Conservation (phyloP, 2,113 vertebrate species). For the Lophotis ruficrista region DNA sequence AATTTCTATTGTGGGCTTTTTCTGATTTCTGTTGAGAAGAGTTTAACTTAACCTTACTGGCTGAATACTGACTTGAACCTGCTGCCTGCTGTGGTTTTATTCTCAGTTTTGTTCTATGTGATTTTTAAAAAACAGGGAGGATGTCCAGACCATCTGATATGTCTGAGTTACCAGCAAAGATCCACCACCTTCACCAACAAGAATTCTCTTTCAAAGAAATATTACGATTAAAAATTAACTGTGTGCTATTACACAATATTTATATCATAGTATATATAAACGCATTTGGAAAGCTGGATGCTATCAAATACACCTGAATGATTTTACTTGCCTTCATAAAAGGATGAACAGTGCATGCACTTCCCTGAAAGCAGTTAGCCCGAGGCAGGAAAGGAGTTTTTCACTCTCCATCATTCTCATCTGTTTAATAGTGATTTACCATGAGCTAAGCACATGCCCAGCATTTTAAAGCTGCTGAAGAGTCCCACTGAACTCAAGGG, state of each 20-base stretch:
- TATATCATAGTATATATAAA: background rate
- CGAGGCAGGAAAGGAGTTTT: conserved; percentile 26
- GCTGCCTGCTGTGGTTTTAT: background rate
- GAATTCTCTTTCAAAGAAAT: background rate
- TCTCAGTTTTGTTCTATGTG: background rate
- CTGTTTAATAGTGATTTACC: conserved; percentile 42
- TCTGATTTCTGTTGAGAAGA: background rate
- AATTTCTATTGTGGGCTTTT: background rate
- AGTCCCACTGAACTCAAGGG: background rate
- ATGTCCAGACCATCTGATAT: background rate
- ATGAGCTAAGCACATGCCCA: background rate
- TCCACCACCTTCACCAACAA: background rate
- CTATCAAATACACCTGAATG: conserved; percentile 22
- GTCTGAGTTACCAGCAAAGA: background rate
- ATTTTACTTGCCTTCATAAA: conserved; percentile 36
- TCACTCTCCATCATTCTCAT: background rate
- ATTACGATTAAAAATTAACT: background rate
- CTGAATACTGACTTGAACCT: background rate
- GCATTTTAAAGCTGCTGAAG: background rate
- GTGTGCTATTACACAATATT: background rate
- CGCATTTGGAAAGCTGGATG: background rate
- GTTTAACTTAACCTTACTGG: background rate
- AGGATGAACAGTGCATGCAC: background rate
- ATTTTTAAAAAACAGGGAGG: background rate
- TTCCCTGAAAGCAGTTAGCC: conserved; percentile 17